Base-by-base conservation (phyloP, 2,797 vertebrate species). In the Argentina silus region DNA sequence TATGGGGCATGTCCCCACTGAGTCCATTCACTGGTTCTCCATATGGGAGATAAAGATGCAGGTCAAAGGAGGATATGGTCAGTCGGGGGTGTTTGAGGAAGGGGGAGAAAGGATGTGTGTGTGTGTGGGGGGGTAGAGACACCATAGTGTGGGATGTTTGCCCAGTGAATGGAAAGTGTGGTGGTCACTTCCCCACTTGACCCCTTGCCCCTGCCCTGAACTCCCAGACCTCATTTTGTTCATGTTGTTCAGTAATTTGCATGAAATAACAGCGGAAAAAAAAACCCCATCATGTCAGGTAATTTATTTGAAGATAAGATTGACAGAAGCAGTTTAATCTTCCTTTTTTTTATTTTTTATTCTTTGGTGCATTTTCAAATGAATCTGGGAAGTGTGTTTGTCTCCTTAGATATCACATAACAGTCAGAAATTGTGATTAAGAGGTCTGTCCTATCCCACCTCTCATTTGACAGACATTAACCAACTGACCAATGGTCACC, bases 1-100 rank as follows among this genome's bases (percentile, higher is more conserved):
- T 17, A 36, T 36, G 27, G 2, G 43, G 78, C 81, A 74, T 89
- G 83, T 85, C 80, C 78, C 65, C 72, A 73, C 75, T 79, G 84
- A 81, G 76, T 82, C 70, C 43, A 27, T 71, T 75, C 77, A 70
- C 74, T 74, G 75, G 63, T 70, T 72, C 70, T 84, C 87, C 85
- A 89, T 88, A 88, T 85, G 81, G 86, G 70, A 81, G 76, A 42
- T 36, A 45, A 64, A 69, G 62, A 85, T 81, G 85, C 74, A 79
- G 87, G 85, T 89, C 91, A 91, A 85, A 85, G 72, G 74, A 87
- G 79, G 77, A 83, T 80, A 74, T 88, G 85, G 83, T 88, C 81
- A 84, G 81, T 62, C 66, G 61, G 36, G n/a, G n/a, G n/a, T n/a
- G n/a, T n/a, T 69, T 71, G 67, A 63, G 79, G 73, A 51, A 66